Conservation (phyloP, 2,113 vertebrate species). For the Cololabis saira region DNA sequence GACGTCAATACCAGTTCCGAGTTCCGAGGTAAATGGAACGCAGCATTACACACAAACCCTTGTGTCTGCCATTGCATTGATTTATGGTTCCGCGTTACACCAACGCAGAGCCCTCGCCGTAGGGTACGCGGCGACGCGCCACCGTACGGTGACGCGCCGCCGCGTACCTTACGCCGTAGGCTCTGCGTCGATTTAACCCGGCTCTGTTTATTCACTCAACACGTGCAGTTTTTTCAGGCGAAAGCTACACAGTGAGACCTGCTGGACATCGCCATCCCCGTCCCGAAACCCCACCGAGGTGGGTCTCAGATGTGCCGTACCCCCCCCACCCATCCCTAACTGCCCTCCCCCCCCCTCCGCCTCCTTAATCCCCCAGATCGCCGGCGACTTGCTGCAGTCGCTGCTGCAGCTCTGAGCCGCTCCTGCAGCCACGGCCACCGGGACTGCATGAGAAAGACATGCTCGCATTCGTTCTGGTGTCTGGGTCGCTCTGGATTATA, state of each 20-base stretch:
- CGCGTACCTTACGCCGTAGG: no score
- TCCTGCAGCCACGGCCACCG: conserved; percentile 68
- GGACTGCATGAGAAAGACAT: conserved; percentile 81
- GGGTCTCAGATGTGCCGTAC: conserved; percentile 35
- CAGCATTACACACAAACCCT: no score
- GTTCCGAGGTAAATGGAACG: no score
- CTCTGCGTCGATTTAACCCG: no score
- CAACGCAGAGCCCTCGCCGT: no score
- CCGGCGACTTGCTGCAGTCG: conserved; percentile 77
- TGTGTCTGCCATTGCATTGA: no score
- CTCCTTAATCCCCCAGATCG: conserved; percentile 76
- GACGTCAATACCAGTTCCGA: no score
- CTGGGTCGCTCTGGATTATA: conserved; percentile 84
- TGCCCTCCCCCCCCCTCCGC: conserved; percentile 1
- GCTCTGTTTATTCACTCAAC: conserved; percentile 24
- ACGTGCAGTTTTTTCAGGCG: not conserved
- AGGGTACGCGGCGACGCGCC: no score
- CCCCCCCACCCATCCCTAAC: not conserved
- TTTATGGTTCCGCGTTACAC: no score
- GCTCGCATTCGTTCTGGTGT: conserved; percentile 84
- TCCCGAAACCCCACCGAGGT: conserved; percentile 46
- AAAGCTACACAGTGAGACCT: conserved; percentile 22
- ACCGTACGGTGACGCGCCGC: no score
- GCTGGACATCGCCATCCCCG: conserved; percentile 43
- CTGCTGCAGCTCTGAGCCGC: conserved; percentile 75